Conservation (phyloP, 2,113 vertebrate species). For the Perca flavescens region DNA sequence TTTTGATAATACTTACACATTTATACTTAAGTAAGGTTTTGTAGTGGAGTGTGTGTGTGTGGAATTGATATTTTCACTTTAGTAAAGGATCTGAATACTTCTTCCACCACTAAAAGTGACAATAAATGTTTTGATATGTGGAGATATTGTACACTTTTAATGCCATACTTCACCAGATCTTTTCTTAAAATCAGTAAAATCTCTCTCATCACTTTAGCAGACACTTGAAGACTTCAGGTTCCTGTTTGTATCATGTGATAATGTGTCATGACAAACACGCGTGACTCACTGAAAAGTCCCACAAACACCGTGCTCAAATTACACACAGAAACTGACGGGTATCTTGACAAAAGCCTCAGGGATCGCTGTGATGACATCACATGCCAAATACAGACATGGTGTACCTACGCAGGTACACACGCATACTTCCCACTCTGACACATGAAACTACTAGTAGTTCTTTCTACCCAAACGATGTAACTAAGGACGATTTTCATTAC, state of each 20-base stretch:
- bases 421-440: not conserved
- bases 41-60: not conserved
- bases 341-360: conserved; percentile 15
- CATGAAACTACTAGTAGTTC: not conserved
- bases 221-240: not conserved
- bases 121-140: not conserved
- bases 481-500: not conserved
- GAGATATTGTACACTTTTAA: not conserved
- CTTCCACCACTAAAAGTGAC: not conserved
- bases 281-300: conserved; percentile 36
- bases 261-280: not conserved
- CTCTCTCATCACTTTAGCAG: not conserved
- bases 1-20: no score
- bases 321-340: conserved; percentile 71
- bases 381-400: conserved; percentile 3
- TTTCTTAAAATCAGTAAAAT: not conserved
- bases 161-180: no score
- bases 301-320: not conserved
- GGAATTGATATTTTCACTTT: not conserved
- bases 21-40: not conserved
- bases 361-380: conserved; percentile 44
- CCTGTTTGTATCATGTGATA: conserved; percentile 51
- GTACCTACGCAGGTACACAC: conserved; percentile 15
- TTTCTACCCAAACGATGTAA: conserved; percentile 10
- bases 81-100: not conserved